Percentiles rank a stretch among this genome's conserved stretches.
Evolutionary conservation across 2,113 vertebrate genomes (phyloP).

Genomic region (Brachyistius frenatus): DNA sequence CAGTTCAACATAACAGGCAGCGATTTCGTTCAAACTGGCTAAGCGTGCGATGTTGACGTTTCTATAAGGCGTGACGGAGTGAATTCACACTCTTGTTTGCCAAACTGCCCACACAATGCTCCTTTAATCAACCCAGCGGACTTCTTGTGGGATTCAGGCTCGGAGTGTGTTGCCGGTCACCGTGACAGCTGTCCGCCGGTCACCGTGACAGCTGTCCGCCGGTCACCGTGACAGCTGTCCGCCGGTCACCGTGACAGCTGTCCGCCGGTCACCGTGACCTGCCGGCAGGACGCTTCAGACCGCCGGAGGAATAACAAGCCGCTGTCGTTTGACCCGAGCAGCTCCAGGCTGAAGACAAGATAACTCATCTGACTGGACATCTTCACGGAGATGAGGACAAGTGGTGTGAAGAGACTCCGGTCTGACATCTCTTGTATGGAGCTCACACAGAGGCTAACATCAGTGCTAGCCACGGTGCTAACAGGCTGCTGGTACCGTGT

Average conservation of each 20-base stretch:
- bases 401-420: background rate
- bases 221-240: too few relatives aligned
- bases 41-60: background rate
- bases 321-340: slow-evolving; percentile 23
- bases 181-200: too few relatives aligned
- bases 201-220: background rate
- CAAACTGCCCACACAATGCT: background rate
- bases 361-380: slow-evolving; percentile 14
- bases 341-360: slow-evolving; percentile 3
- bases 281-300: slow-evolving; percentile 24
- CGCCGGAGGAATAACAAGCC: slow-evolving; percentile 29
- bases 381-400: slow-evolving; percentile 34
- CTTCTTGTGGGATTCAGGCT: background rate
- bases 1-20: background rate
- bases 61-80: background rate
- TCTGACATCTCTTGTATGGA: slow-evolving; percentile 1
- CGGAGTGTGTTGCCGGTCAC: background rate
- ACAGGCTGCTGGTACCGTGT: background rate
- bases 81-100: slow-evolving; percentile 3
- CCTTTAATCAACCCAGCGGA: background rate
- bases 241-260: background rate
- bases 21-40: background rate
- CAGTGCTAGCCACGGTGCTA: background rate
- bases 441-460: background rate
- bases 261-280: slow-evolving; percentile 22